Percentiles rank a stretch among this genome's conserved stretches.
Conservation (phyloP, 2,797 vertebrate species). For the Pteropus rufus region DNA sequence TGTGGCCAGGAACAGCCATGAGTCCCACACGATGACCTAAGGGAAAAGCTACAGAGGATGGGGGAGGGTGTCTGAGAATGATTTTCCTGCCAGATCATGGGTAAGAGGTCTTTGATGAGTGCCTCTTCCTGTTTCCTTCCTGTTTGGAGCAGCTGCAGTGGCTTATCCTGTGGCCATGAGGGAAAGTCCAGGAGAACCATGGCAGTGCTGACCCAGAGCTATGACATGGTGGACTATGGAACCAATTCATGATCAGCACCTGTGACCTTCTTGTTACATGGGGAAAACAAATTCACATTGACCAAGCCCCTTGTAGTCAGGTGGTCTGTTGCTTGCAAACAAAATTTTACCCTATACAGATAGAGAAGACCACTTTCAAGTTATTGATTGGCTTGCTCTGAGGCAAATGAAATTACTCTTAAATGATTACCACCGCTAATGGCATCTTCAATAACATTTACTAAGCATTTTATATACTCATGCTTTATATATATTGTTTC, state of each 20-base stretch:
- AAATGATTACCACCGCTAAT: neutral
- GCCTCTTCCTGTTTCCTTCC: slow-evolving; percentile 68
- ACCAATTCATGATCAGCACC: neutral
- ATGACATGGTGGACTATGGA: rapidly evolving
- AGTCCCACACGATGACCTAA: neutral
- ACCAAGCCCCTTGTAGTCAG: neutral
- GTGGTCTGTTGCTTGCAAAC: neutral
- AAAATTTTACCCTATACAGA: neutral
- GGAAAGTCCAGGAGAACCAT: neutral
- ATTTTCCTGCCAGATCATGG: neutral
- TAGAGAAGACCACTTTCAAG: neutral
- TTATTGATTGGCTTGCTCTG: neutral
- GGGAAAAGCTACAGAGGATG: neutral
- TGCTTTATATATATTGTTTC: neutral
- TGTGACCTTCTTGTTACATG: neutral
- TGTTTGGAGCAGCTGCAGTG: neutral
- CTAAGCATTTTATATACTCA: neutral
- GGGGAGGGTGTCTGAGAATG: neutral
- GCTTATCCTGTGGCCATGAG: neutral
- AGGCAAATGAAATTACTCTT: neutral
- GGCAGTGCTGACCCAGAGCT: neutral
- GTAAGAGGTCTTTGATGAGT: neutral
- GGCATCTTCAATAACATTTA: neutral
- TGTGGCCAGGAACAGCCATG: neutral
- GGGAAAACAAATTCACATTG: neutral